These are phyloP conservation scores for Hiodon alosoides DNA, from an alignment of 2,113 vertebrate genomes.

Conservation along the genomic window DNA sequence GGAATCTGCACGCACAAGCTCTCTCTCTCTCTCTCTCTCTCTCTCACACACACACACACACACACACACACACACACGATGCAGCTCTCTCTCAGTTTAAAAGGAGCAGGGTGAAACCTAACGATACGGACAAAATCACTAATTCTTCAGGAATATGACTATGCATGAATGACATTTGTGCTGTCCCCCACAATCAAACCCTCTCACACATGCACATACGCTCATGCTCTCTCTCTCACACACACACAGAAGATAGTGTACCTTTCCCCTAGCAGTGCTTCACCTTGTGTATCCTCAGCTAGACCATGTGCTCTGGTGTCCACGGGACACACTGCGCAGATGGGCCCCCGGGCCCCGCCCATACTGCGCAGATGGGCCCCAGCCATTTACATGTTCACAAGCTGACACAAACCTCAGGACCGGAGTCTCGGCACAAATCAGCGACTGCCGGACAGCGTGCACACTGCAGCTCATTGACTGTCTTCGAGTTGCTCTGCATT, in stretches of 20 bases:
- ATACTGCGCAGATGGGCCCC: not conserved
- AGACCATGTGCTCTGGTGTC: not conserved
- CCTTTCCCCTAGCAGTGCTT: not conserved
- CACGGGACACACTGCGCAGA: not conserved
- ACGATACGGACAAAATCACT: not conserved
- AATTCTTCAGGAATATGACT: not conserved
- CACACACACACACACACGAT: not conserved
- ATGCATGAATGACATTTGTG: too few relatives aligned
- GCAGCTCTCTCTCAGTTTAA: not conserved
- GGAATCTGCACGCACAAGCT: not conserved
- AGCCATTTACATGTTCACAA: not conserved
- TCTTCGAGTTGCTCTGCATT: too few relatives aligned
- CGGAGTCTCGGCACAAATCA: too few relatives aligned
- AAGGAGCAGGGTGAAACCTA: too few relatives aligned
- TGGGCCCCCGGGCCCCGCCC: not conserved
- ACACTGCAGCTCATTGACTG: too few relatives aligned
- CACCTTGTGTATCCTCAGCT: not conserved
- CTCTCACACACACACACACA: not conserved
- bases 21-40: too few relatives aligned
- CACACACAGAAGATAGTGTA: not conserved
- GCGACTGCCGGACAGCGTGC: too few relatives aligned
- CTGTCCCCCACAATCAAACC: too few relatives aligned
- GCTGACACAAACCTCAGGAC: not conserved
- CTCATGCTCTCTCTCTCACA: not conserved
- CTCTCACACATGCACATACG: not conserved